A percentile compares a stretch with the other conserved stretches of the same genome.
Evolutionary conservation across 1,140 invertebrate species (phyloP).

Genomic region (Oreohelix idahoensis): DNA sequence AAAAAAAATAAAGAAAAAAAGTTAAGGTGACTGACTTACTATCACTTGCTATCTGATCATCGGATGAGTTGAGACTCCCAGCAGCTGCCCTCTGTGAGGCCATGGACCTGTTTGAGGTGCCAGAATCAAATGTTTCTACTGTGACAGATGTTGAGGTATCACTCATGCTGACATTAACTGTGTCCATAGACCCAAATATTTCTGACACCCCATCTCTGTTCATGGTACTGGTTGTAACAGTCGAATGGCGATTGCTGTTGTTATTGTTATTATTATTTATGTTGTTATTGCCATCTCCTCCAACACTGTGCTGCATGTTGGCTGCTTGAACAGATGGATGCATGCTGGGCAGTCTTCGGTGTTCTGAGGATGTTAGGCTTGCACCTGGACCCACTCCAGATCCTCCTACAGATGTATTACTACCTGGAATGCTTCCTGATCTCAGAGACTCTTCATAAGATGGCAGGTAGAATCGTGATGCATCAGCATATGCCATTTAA

Average conservation of each 20-base stretch:
- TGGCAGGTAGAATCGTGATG: constrained; percentile 58
- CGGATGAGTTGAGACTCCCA: constrained; percentile 66
- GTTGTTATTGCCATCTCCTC: constrained; percentile 43
- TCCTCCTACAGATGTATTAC: neutral
- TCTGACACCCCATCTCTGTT: constrained; percentile 66
- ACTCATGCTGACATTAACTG: constrained; percentile 69
- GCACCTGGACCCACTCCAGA: constrained; percentile 6
- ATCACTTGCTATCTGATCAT: constrained; percentile 59
- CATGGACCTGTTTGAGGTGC: constrained; percentile 63
- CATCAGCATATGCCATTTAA: constrained; percentile 69
- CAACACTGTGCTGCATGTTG: constrained; percentile 28
- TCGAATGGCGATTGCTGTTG: constrained; percentile 64
- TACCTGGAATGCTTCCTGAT: neutral
- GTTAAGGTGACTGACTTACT: constrained; percentile 47
- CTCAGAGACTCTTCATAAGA: constrained; percentile 66
- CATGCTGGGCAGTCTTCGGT: neutral
- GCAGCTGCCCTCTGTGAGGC: constrained; percentile 64
- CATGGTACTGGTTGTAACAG: constrained; percentile 65
- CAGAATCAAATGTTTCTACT: constrained; percentile 67
- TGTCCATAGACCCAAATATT: constrained; percentile 69
- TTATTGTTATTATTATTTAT: constrained; percentile 53
- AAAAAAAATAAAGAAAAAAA: neutral
- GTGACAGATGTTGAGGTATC: constrained; percentile 67
- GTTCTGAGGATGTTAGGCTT: constrained; percentile 3
- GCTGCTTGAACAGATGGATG: neutral